phyloP scores from a whole-genome alignment of 1,140 invertebrate species.

The Hyposmocoma kahamanoa region DNA sequence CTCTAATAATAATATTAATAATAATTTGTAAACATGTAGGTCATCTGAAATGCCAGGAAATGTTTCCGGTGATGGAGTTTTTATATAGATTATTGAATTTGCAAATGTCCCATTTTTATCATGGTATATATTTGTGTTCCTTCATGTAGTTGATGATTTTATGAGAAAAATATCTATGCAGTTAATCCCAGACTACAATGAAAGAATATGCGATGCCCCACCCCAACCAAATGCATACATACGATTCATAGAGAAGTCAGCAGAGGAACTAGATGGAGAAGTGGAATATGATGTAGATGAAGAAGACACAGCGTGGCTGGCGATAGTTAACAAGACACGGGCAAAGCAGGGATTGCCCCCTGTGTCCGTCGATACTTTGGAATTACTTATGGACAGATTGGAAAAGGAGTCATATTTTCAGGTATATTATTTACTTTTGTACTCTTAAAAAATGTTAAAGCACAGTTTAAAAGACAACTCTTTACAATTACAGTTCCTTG shows the following conservation, averaged over 20 bases:
- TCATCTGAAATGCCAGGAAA: too few species aligned
- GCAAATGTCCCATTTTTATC: too few species aligned
- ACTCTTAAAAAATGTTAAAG: too few species aligned
- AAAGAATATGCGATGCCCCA: slow-evolving; percentile 81
- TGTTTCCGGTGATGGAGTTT: too few species aligned
- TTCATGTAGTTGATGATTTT: too few species aligned
- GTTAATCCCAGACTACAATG: slow-evolving; percentile 62
- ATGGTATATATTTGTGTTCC: too few species aligned
- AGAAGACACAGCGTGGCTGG: slow-evolving; percentile 95
- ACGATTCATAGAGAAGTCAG: slow-evolving; percentile 93
- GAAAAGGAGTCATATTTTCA: slow-evolving; percentile 99
- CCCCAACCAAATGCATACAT: slow-evolving; percentile 68
- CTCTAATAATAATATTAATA: too few species aligned
- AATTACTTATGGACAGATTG: slow-evolving; percentile 95
- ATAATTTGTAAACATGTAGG: too few species aligned
- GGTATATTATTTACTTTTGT: slow-evolving; percentile 58
- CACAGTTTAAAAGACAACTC: too few species aligned
- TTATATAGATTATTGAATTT: too few species aligned
- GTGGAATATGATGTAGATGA: slow-evolving; percentile 99
- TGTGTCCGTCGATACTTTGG: slow-evolving; percentile 91
- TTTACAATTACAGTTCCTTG: too few species aligned
- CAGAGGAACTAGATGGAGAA: slow-evolving; percentile 94
- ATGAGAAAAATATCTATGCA: too few species aligned
- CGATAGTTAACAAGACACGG: slow-evolving; percentile 89
- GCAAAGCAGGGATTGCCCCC: slow-evolving; percentile 78